Conservation (phyloP, 2,888 invertebrate genomes). For the Heterodera filipjevi region DNA sequence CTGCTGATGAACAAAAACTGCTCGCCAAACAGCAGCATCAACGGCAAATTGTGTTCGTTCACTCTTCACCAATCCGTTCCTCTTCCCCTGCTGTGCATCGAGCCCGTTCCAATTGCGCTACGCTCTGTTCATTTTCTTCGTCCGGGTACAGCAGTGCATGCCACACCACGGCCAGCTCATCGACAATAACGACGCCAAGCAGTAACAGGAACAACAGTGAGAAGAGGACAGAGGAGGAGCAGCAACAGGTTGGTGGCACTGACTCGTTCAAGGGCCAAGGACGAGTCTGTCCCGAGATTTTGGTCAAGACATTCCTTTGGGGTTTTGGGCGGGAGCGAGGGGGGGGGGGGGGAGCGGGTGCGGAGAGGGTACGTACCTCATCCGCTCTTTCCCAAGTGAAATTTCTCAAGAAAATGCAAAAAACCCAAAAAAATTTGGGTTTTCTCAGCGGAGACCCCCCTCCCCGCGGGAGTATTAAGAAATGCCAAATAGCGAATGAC, state of each 20-base stretch:
- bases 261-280: no score
- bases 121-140: constrained; percentile 17
- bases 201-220: not conserved
- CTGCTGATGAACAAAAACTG: not conserved
- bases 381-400: no score
- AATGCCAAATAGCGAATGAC: not conserved
- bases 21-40: not conserved
- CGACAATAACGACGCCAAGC: not conserved
- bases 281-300: no score
- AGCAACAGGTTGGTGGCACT: not conserved
- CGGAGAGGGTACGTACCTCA: no score
- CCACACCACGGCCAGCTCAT: constrained; percentile 1
- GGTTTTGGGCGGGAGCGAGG: no score
- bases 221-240: not conserved
- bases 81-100: not conserved
- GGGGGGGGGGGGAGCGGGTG: no score
- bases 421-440: no score
- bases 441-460: no score
- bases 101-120: not conserved
- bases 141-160: constrained; percentile 18
- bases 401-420: no score
- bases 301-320: no score
- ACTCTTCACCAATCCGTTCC: constrained; percentile 15
- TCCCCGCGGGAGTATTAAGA: no score
- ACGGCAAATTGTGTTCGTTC: not conserved